Evolutionary conservation across 2,113 vertebrate genomes (phyloP).

Genomic region (Semnornis frantzii): DNA sequence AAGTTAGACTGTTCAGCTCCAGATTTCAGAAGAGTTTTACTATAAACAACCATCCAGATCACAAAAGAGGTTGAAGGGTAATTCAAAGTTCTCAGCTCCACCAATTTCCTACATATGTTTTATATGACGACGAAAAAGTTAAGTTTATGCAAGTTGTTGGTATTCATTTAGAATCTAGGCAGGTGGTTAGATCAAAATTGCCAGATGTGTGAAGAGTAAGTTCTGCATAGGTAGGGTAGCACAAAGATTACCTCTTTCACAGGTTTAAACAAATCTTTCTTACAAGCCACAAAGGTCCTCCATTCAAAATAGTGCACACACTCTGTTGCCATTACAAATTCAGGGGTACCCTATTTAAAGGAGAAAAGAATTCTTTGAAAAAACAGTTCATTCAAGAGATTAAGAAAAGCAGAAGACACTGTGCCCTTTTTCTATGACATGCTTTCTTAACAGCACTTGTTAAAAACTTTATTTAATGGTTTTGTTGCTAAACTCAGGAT

Average conservation of each 20-base stretch:
- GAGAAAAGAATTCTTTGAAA: not conserved
- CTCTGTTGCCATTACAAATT: conserved; percentile 87
- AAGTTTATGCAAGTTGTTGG: not conserved
- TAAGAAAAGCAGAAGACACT: not conserved
- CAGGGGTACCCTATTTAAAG: conserved; percentile 87
- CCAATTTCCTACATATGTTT: not conserved
- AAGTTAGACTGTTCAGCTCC: not conserved
- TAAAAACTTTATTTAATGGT: not conserved
- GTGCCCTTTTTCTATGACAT: not conserved
- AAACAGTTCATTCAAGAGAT: not conserved
- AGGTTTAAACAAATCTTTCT: conserved; percentile 87
- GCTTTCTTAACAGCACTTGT: not conserved
- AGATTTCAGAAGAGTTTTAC: not conserved
- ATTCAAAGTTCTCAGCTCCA: not conserved
- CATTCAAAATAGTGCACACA: conserved; percentile 97
- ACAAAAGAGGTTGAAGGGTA: not conserved
- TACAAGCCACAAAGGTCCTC: conserved; percentile 90
- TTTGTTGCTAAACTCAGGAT: not conserved
- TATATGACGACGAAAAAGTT: not conserved
- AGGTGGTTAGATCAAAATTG: not conserved
- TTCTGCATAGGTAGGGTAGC: not conserved
- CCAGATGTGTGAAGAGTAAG: not conserved
- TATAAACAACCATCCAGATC: not conserved
- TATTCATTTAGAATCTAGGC: not conserved
- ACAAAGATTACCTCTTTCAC: conserved; percentile 85